Conservation (phyloP, 2,797 vertebrate genomes). For the Oophaga sylvatica region DNA sequence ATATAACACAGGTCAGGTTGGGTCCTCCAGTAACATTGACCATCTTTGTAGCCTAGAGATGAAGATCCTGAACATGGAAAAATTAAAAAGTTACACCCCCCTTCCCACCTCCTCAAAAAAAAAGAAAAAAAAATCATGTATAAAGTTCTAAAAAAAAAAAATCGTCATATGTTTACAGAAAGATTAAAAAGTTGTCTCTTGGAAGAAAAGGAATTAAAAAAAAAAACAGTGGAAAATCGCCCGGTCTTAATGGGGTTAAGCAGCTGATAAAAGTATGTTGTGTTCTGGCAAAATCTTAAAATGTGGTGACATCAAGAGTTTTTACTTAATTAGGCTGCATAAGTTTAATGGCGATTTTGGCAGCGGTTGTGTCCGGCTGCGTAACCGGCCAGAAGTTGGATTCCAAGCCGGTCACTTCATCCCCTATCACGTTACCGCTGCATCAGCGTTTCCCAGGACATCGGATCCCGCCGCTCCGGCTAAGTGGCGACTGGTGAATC, state of each 20-base stretch:
- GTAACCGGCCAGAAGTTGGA: conserved; percentile 2
- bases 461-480: background rate
- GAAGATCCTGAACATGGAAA: background rate
- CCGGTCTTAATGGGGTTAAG: too few relatives aligned
- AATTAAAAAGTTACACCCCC: too few relatives aligned
- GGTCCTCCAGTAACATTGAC: too few relatives aligned
- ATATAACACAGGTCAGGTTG: background rate
- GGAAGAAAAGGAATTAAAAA: too few relatives aligned
- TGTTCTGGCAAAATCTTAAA: background rate
- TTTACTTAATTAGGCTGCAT: background rate
- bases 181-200: too few relatives aligned
- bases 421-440: conserved; percentile 30
- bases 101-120: too few relatives aligned
- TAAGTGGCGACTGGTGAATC: background rate
- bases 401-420: conserved; percentile 14
- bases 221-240: too few relatives aligned
- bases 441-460: conserved; percentile 10
- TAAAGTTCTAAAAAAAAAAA: too few relatives aligned
- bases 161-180: too few relatives aligned
- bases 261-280: background rate
- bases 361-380: conserved; percentile 4
- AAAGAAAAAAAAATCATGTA: too few relatives aligned
- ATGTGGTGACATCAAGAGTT: background rate
- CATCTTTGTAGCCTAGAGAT: background rate
- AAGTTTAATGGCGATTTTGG: conserved; percentile 13